A percentile compares a stretch with the other conserved stretches of the same genome.
phyloP scores from a whole-genome alignment of 2,113 vertebrate species.

The Tetrax tetrax region DNA sequence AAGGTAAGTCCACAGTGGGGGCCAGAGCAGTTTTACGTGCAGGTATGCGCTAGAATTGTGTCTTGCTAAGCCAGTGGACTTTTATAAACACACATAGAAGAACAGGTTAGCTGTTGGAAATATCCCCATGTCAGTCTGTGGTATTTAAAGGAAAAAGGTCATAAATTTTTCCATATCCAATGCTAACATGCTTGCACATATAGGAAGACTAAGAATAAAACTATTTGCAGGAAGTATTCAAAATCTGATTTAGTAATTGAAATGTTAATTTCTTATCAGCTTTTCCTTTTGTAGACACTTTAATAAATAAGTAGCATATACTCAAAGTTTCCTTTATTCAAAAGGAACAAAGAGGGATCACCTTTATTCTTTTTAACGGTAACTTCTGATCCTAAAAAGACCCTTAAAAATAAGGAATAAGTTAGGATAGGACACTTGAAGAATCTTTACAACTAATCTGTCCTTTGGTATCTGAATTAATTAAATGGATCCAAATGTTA shows the following conservation, averaged over 20 bases:
- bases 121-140: not conserved
- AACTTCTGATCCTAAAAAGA: not conserved
- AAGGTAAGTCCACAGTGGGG: not conserved
- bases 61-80: not conserved
- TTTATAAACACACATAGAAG: not conserved
- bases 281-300: not conserved
- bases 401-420: not conserved
- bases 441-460: not conserved
- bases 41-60: not conserved
- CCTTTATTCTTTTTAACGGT: not conserved
- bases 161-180: not conserved
- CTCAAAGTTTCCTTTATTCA: not conserved
- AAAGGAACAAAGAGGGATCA: not conserved
- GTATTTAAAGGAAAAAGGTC: not conserved
- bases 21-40: not conserved
- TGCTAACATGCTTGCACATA: rapidly evolving
- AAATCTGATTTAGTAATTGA: not conserved
- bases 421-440: not conserved
- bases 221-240: not conserved
- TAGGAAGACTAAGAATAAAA: not conserved
- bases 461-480: not conserved
- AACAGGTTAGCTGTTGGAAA: not conserved
- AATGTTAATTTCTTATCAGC: not conserved
- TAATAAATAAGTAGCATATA: not conserved
- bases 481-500: not conserved